phyloP scores from a whole-genome alignment of 2,888 invertebrate species.

The Scrobipalpa atriplicella region DNA sequence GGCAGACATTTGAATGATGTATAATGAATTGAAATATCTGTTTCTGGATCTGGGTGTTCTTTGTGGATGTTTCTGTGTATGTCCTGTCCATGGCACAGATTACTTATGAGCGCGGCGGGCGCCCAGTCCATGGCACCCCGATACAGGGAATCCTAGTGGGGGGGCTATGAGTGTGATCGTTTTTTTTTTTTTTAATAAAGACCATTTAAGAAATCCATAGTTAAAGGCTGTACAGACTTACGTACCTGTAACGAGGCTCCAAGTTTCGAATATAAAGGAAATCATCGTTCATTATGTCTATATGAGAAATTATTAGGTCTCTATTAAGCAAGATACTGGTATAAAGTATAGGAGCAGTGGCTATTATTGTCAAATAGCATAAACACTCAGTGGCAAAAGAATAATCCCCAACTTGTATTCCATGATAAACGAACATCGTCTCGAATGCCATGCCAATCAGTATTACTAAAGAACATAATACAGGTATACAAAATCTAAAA shows the following conservation, averaged over 20 bases:
- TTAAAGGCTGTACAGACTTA: neutral
- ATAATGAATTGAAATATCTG: too few relatives aligned
- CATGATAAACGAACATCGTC: slow-evolving; percentile 47
- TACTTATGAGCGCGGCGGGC: too few relatives aligned
- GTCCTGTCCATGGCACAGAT: too few relatives aligned
- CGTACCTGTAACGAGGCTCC: slow-evolving; percentile 52
- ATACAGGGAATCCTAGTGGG: too few relatives aligned
- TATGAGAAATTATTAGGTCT: slow-evolving; percentile 43
- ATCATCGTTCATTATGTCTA: slow-evolving; percentile 55
- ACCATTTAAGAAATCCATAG: too few relatives aligned
- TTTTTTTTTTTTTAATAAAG: too few relatives aligned
- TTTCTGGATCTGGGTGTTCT: too few relatives aligned
- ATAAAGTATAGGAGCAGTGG: slow-evolving; percentile 47
- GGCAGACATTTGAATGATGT: too few relatives aligned
- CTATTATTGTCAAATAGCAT: slow-evolving; percentile 56
- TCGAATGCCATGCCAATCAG: slow-evolving; percentile 44
- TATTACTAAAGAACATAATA: slow-evolving; percentile 38
- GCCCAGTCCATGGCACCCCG: too few relatives aligned
- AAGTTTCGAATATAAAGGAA: slow-evolving; percentile 53
- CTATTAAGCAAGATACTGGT: slow-evolving; percentile 45
- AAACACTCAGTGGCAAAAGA: slow-evolving; percentile 60
- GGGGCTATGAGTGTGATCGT: too few relatives aligned
- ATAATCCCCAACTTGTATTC: slow-evolving; percentile 48
- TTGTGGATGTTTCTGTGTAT: too few relatives aligned
- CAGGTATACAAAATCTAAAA: slow-evolving; percentile 55